Evolutionary conservation across 2,113 vertebrate species (phyloP).

Genomic region (Zosterops borbonicus): DNA sequence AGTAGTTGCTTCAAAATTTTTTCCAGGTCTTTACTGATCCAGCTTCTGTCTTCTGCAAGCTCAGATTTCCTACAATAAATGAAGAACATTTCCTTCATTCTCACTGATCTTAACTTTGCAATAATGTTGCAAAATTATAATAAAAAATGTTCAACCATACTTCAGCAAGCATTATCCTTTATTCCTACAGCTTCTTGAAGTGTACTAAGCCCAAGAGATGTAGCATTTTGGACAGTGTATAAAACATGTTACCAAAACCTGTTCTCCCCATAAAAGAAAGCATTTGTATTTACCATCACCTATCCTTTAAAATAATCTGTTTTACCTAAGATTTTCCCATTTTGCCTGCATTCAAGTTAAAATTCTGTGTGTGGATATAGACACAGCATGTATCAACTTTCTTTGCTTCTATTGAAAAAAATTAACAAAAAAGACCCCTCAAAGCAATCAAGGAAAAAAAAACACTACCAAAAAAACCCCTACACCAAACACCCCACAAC

Average conservation of each 20-base stretch:
- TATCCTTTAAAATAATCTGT: neutral
- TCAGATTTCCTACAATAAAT: neutral
- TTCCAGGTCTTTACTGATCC: neutral
- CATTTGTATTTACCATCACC: neutral
- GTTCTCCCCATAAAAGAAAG: neutral
- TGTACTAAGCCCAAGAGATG: neutral
- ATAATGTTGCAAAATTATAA: neutral
- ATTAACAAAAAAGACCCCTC: no score
- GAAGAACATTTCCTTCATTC: neutral
- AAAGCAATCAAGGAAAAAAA: neutral
- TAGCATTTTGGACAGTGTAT: neutral
- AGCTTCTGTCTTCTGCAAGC: neutral
- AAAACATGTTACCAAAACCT: neutral
- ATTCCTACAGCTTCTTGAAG: neutral
- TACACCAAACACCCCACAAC: neutral
- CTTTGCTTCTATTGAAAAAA: neutral
- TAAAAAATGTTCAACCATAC: no score
- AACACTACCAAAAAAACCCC: neutral
- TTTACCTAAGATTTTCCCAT: neutral
- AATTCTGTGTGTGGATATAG: neutral
- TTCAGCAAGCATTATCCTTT: neutral
- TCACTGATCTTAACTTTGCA: neutral
- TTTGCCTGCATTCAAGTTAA: neutral
- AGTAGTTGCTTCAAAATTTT: neutral
- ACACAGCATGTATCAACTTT: neutral